Percentiles rank a stretch among this genome's conserved stretches.
Evolutionary conservation across 35 echinoderm and acorn worm species (phyloP).

Genomic region (Heliocidaris erythrogramma): DNA sequence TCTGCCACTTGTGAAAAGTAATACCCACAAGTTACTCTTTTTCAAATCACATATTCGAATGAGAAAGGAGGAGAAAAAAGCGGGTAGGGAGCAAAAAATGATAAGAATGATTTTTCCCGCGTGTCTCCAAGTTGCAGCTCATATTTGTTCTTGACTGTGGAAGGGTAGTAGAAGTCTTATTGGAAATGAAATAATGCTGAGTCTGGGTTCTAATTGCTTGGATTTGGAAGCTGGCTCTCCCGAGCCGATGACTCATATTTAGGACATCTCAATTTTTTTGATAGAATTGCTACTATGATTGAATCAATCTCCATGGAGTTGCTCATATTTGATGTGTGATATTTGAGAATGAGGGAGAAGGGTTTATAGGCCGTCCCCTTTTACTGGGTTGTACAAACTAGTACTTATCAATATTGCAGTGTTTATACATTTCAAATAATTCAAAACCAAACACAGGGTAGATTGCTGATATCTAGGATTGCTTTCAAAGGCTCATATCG

Average conservation of each 20-base stretch:
- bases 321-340: constrained; percentile 11
- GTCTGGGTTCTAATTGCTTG: background rate
- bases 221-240: background rate
- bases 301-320: background rate
- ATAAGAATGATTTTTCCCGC: background rate
- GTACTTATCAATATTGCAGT: background rate
- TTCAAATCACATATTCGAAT: background rate
- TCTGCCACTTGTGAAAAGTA: background rate
- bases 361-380: background rate
- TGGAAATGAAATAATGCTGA: background rate
- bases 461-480: background rate
- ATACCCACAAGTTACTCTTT: background rate
- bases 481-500: background rate
- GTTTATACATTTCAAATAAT: constrained; percentile 13
- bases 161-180: background rate
- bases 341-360: background rate
- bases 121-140: background rate
- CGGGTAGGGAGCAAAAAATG: background rate
- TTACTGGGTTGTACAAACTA: background rate
- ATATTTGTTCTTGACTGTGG: background rate
- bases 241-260: background rate
- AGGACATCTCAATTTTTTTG: background rate
- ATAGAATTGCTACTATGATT: background rate
- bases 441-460: background rate
- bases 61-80: background rate